Evolutionary conservation across 2,888 invertebrate species (phyloP).

Genomic region (Phyto melanocephala): DNA sequence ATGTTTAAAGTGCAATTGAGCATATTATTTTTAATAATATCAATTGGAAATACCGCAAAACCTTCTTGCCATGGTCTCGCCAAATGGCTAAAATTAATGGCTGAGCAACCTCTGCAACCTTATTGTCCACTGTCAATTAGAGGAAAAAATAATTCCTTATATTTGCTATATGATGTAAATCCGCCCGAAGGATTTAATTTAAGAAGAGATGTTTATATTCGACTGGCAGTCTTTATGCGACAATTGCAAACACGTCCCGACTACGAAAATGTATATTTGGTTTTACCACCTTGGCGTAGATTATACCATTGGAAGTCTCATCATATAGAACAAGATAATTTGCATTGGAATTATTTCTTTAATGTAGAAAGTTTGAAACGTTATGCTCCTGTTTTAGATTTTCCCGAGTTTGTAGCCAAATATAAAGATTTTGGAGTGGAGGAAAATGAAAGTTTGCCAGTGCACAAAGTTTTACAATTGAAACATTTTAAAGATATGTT

Average conservation of each 20-base stretch:
- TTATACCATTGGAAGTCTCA: slow-evolving; percentile 93
- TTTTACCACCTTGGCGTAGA: slow-evolving; percentile 95
- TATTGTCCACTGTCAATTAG: slow-evolving; percentile 48
- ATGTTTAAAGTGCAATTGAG: slow-evolving; percentile 11
- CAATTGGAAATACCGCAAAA: neutral
- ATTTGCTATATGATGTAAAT: slow-evolving; percentile 95
- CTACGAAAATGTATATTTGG: slow-evolving; percentile 82
- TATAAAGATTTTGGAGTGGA: slow-evolving; percentile 71
- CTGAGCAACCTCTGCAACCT: neutral
- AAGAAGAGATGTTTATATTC: slow-evolving; percentile 95
- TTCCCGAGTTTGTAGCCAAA: slow-evolving; percentile 88
- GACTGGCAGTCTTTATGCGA: slow-evolving; percentile 90
- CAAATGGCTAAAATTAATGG: slow-evolving; percentile 27
- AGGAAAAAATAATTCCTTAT: slow-evolving; percentile 75
- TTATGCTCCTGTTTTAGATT: slow-evolving; percentile 90
- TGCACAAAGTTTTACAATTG: slow-evolving; percentile 89
- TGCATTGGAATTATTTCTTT: slow-evolving; percentile 93
- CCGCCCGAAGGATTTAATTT: slow-evolving; percentile 98
- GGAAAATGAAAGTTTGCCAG: slow-evolving; percentile 75
- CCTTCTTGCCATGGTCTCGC: slow-evolving; percentile 26
- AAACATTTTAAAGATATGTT: slow-evolving; percentile 93
- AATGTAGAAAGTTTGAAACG: slow-evolving; percentile 87
- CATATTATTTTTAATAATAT: neutral
- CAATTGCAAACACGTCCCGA: slow-evolving; percentile 81
- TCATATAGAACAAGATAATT: slow-evolving; percentile 81